Evolutionary conservation across 2,113 vertebrate genomes (phyloP), one percentile per base, ranked within the genome.

Genomic region (Catharus fuscescens): DNA sequence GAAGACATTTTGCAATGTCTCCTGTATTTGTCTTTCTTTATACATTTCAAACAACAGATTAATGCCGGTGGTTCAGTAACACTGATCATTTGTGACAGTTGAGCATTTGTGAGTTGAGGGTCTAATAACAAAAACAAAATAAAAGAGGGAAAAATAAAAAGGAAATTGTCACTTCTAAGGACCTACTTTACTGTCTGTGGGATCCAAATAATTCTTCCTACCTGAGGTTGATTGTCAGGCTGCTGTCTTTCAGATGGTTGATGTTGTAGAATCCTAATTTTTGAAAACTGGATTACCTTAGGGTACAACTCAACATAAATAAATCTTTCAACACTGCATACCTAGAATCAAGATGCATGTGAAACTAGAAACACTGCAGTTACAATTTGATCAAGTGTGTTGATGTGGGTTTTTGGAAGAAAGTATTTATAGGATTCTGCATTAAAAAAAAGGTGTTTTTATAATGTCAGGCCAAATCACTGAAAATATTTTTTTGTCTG

Each of bases 51-150:
- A 97, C 90, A 89, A 96, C 98, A 98, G 98, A 98, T 98, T 98
- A 98, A 98, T 98, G 98, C 97, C 86, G 95, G 97, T 80, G 93
- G 97, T 98, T 98, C 97, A 97, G 97, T 98, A 98, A 99, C 98
- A 89, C 97, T 99, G 98, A 99, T 99, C 94, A 97, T 97, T 97
- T 98, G 96, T 99, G 99, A 99, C 99, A 99, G 98, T 97, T 99
- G 98, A 98, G 98, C 98, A 98, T 98, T 98, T 98, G 96, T 54
- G 98, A 98, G 98, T 98, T 98, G 97, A 98, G 97, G 92, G 97
- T 97, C 97, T 98, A 98, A 98, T 98, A 98, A 96, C 95, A 98
- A 98, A 98, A 97, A 97, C 96, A 97, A 98, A 95, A 97, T 96
- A 96, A 98, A 97, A 95, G 93, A 77, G 86, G 80, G 36, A 81